A percentile compares a stretch with the other conserved stretches of the same genome.
Evolutionary conservation across 2,888 invertebrate species (phyloP).

Genomic region (Oscheius sp.): DNA sequence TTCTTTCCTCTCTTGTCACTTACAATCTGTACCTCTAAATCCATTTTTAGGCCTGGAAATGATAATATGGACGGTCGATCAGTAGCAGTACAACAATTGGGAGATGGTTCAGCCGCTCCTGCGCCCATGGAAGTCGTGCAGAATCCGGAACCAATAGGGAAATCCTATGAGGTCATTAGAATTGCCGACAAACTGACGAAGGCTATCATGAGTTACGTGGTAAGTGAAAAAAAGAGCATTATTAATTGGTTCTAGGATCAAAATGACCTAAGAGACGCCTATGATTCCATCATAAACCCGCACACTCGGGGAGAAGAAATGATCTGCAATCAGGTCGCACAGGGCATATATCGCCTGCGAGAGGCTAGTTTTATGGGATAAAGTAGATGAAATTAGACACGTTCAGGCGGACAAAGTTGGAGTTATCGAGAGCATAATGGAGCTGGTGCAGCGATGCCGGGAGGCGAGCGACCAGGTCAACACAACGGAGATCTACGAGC

Average conservation of each 20-base stretch:
- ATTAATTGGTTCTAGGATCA: slow-evolving; percentile 11
- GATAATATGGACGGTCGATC: no score
- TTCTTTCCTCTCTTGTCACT: no score
- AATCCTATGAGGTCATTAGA: not conserved
- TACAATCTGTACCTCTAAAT: no score
- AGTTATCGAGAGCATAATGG: slow-evolving; percentile 4
- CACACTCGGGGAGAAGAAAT: slow-evolving; percentile 22
- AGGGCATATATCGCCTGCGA: not conserved
- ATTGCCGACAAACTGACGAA: slow-evolving; percentile 18
- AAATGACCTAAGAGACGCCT: slow-evolving; percentile 25
- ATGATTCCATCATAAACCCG: slow-evolving; percentile 14
- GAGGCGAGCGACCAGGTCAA: not conserved
- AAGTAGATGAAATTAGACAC: not conserved
- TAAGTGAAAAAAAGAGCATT: slow-evolving; percentile 10
- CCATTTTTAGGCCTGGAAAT: no score
- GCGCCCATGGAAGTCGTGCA: no score
- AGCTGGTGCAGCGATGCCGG: slow-evolving; percentile 5
- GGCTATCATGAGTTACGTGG: slow-evolving; percentile 21
- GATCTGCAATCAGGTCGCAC: slow-evolving; percentile 11
- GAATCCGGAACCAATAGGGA: not conserved
- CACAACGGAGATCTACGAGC: slow-evolving; percentile 29
- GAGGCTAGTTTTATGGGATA: slow-evolving; percentile 9
- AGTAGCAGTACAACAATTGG: no score
- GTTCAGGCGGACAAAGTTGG: slow-evolving; percentile 12
- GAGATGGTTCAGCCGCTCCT: no score